Evolutionary conservation across 2,888 invertebrate species (phyloP).

Genomic region (Mantis religiosa): DNA sequence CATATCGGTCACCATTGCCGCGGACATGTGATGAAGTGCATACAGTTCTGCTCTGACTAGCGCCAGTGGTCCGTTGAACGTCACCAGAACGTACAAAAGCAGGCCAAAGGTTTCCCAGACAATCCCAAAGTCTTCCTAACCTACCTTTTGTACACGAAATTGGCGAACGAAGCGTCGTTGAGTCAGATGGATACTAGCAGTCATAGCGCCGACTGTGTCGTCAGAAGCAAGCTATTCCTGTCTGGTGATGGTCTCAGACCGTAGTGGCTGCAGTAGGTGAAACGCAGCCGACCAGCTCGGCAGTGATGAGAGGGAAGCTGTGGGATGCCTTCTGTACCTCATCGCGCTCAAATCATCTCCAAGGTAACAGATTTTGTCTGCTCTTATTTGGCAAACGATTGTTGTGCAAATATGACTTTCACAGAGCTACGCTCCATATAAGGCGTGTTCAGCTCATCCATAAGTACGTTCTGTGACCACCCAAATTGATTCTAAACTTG

Average conservation of each 20-base stretch:
- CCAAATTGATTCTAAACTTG: too few species aligned
- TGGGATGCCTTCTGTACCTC: conserved; percentile 31
- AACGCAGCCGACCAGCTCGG: conserved; percentile 30
- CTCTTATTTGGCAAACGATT: background rate
- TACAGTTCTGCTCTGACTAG: too few species aligned
- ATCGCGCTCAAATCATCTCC: background rate
- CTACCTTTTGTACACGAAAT: too few species aligned
- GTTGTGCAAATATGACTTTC: background rate
- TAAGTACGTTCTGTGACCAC: too few species aligned
- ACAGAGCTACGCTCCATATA: background rate
- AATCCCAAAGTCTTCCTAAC: too few species aligned
- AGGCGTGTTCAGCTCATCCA: too few species aligned
- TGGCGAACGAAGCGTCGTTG: background rate
- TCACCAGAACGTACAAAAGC: too few species aligned
- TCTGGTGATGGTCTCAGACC: background rate
- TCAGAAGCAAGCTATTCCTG: background rate
- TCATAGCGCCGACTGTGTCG: conserved; percentile 1
- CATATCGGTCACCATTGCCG: too few species aligned
- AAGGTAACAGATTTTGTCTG: conserved; percentile 3
- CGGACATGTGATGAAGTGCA: too few species aligned
- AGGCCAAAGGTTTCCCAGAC: too few species aligned
- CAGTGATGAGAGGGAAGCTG: conserved; percentile 36
- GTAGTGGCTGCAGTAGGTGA: background rate
- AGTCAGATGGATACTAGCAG: background rate
- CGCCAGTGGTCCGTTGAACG: too few species aligned